Percentiles rank a stretch among this genome's conserved stretches.
Conservation (phyloP, 1,140 invertebrate genomes). For the Agraylea sexmaculata region DNA sequence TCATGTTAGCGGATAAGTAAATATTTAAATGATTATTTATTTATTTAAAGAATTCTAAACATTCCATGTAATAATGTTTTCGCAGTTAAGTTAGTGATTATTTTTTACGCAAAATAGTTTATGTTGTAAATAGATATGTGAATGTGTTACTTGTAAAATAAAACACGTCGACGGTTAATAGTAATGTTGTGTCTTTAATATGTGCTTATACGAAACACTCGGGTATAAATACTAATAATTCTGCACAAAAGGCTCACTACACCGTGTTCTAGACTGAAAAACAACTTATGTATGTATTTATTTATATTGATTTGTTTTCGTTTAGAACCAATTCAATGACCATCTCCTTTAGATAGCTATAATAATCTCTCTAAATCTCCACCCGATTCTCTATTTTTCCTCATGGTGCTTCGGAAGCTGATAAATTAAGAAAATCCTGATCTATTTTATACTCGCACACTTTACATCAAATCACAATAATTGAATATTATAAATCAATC, state of each 20-base stretch:
- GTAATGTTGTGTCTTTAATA: too few species aligned
- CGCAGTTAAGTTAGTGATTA: neutral
- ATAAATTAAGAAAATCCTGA: neutral
- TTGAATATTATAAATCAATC: too few species aligned
- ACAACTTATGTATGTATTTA: neutral
- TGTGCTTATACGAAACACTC: neutral
- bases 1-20: neutral
- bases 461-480: neutral
- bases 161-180: too few species aligned
- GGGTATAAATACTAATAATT: neutral
- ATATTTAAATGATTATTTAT: neutral
- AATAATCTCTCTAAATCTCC: neutral
- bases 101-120: neutral
- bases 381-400: neutral
- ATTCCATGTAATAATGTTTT: neutral
- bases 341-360: too few species aligned
- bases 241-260: neutral
- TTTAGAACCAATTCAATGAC: neutral
- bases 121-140: neutral
- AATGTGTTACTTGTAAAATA: neutral
- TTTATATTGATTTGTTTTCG: neutral
- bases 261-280: neutral
- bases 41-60: neutral
- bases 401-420: neutral
- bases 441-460: neutral